Conservation (phyloP, 1,140 invertebrate genomes). For the Sarcophaga peregrina region DNA sequence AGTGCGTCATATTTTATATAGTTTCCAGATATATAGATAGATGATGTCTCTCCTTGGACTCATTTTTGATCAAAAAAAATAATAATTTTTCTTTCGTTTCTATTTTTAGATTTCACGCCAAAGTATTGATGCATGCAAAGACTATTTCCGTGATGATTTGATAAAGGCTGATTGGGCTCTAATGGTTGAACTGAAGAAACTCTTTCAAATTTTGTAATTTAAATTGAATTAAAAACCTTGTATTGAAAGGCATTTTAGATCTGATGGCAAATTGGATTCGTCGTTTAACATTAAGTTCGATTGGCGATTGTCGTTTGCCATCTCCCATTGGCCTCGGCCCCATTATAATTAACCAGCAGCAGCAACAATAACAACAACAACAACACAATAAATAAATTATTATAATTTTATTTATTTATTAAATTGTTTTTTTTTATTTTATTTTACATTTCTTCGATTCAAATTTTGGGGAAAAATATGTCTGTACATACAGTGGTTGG, state of each 20-base stretch:
- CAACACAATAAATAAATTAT: background rate
- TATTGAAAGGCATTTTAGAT: background rate
- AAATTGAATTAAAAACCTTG: slow-evolving; percentile 44
- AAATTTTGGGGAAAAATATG: no score
- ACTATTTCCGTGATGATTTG: slow-evolving; percentile 98
- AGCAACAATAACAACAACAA: background rate
- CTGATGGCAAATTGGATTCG: background rate
- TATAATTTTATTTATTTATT: background rate
- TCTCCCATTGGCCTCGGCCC: background rate
- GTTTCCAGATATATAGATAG: background rate
- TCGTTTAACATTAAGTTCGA: background rate
- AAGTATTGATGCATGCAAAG: slow-evolving; percentile 98
- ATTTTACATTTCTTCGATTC: background rate
- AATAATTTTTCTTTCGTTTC: background rate
- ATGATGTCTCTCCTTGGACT: background rate
- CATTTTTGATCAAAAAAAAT: no score
- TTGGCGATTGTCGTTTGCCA: background rate
- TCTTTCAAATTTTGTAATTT: slow-evolving; percentile 93
- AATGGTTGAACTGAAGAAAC: slow-evolving; percentile 98
- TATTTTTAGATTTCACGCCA: slow-evolving; percentile 91
- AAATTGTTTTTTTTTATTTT: background rate
- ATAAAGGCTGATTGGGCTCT: slow-evolving; percentile 96
- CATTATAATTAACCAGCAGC: background rate
- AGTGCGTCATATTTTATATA: background rate
- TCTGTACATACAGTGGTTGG: no score